Evolutionary conservation across 2,888 invertebrate genomes (phyloP).

Genomic region (Hemithea aestivaria): DNA sequence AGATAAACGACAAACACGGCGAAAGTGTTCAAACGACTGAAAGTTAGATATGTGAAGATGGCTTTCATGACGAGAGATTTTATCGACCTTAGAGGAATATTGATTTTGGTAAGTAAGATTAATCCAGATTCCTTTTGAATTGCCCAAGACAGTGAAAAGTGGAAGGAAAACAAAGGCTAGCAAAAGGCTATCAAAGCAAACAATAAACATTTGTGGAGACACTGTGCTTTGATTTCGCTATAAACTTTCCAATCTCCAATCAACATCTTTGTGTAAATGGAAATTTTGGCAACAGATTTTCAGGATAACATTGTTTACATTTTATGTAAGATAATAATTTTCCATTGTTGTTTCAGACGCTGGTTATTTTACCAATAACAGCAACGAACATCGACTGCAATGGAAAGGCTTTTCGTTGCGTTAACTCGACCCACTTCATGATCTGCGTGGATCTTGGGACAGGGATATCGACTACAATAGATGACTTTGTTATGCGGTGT

Average conservation of each 20-base stretch:
- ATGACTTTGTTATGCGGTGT: slow-evolving; percentile 58
- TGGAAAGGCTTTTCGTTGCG: slow-evolving; percentile 69
- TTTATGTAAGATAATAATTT: too few relatives aligned
- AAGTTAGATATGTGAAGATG: slow-evolving; percentile 51
- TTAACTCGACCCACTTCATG: slow-evolving; percentile 68
- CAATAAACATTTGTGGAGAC: too few relatives aligned
- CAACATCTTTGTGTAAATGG: too few relatives aligned
- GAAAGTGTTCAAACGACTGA: slow-evolving; percentile 42
- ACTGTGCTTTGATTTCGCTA: too few relatives aligned
- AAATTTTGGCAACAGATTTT: too few relatives aligned
- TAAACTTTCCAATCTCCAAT: too few relatives aligned
- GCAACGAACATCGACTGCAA: slow-evolving; percentile 59
- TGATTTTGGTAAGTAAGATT: slow-evolving; percentile 55
- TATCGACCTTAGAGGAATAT: slow-evolving; percentile 42
- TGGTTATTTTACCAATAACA: slow-evolving; percentile 39
- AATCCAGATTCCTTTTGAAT: too few relatives aligned
- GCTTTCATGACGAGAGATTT: slow-evolving; percentile 41
- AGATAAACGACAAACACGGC: slow-evolving; percentile 49
- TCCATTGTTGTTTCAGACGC: slow-evolving; percentile 45
- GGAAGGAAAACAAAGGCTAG: too few relatives aligned
- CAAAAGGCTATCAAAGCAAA: too few relatives aligned
- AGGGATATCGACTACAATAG: slow-evolving; percentile 60
- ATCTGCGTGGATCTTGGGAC: slow-evolving; percentile 70
- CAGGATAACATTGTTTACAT: too few relatives aligned
- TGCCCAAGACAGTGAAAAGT: too few relatives aligned